Conservation (phyloP, 2,888 invertebrate species). For the Orthonevra nobilis region DNA sequence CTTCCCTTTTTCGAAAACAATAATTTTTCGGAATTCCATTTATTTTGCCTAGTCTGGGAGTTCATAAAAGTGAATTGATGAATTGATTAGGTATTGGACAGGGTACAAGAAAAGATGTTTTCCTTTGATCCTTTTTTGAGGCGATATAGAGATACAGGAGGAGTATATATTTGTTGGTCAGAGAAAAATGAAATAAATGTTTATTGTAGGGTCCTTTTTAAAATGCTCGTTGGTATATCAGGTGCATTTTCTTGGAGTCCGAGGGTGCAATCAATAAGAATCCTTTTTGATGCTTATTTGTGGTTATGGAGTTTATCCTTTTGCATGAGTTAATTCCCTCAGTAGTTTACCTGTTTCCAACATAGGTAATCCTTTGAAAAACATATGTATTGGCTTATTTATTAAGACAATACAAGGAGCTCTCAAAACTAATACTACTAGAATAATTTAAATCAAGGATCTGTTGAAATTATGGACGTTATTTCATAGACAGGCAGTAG, state of each 20-base stretch:
- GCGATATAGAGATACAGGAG: not conserved
- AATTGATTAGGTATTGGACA: not conserved
- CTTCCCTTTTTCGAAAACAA: not conserved
- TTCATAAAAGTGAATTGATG: constrained; percentile 27
- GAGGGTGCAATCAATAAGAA: constrained; percentile 8
- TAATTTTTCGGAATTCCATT: no score
- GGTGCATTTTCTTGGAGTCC: constrained; percentile 5
- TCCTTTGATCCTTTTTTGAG: constrained; percentile 12
- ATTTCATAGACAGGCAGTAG: no score
- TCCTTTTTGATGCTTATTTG: constrained; percentile 14
- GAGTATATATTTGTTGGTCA: not conserved
- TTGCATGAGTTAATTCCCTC: not conserved
- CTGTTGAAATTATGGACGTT: no score
- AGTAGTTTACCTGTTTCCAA: no score
- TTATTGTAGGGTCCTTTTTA: not conserved
- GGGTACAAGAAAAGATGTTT: not conserved
- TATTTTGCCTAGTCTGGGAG: not conserved
- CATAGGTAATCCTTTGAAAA: no score
- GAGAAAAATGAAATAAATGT: not conserved
- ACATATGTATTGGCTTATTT: no score
- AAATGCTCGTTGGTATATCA: not conserved
- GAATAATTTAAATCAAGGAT: no score
- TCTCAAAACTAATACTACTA: no score
- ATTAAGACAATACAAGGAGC: no score
- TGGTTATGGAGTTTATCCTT: not conserved